Percentiles rank a stretch among this genome's conserved stretches.
Evolutionary conservation across 2,113 vertebrate genomes (phyloP).

Genomic region (Chelonoidis abingdonii): DNA sequence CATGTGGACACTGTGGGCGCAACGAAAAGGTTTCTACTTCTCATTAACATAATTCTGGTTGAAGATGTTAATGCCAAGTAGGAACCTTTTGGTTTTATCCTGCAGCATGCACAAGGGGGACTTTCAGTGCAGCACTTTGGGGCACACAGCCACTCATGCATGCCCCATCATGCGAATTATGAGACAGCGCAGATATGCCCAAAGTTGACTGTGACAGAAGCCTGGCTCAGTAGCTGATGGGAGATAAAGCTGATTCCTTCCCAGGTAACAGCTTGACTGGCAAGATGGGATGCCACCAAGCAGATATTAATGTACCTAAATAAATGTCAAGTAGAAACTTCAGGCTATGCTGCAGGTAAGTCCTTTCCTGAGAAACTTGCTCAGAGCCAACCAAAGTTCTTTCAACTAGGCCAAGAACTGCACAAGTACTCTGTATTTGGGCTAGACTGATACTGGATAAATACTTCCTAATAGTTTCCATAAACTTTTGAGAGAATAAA

Average conservation of each 20-base stretch:
- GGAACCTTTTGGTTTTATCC: no score
- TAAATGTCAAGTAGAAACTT: neutral
- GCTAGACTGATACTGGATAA: neutral
- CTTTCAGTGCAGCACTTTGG: no score
- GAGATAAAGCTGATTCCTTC: fast-evolving
- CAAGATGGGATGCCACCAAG: neutral
- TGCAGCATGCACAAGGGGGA: no score
- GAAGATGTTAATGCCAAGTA: no score
- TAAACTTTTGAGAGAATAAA: neutral
- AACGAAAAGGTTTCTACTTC: neutral
- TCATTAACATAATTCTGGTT: no score
- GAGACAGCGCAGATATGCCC: no score
- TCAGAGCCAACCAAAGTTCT: neutral
- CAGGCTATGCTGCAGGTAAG: neutral
- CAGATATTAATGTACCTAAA: neutral
- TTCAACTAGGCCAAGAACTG: no score
- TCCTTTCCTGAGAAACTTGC: neutral
- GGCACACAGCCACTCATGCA: no score
- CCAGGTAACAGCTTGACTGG: neutral
- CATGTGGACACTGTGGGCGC: neutral
- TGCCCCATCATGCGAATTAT: no score
- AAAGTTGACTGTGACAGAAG: no score
- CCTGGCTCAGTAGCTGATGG: fast-evolving
- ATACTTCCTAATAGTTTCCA: neutral
- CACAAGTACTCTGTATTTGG: neutral